Evolutionary conservation across 37 sponge, comb jelly and placozoan genomes (phyloP).

Genomic region (Halichondria panicea): DNA sequence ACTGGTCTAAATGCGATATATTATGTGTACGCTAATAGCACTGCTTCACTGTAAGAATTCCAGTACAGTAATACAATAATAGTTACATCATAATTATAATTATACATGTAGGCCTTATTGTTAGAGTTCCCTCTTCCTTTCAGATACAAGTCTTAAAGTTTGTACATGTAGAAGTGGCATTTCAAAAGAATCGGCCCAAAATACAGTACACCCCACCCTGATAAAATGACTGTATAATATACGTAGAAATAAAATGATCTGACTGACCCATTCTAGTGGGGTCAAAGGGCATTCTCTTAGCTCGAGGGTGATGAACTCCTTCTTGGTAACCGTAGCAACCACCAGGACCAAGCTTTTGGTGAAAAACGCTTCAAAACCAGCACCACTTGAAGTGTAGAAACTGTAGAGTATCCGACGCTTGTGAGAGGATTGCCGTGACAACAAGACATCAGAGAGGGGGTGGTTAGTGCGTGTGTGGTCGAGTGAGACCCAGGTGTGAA

Average conservation of each 20-base stretch:
- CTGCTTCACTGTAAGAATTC: no score
- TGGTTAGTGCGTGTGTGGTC: constrained; percentile 15
- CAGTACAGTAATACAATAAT: no score
- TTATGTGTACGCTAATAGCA: no score
- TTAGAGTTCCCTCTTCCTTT: no score
- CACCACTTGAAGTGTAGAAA: constrained; percentile 67
- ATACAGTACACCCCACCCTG: not conserved
- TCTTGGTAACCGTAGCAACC: constrained; percentile 76
- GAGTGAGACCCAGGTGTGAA: constrained; percentile 72
- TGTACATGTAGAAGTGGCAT: no score
- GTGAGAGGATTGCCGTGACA: not conserved
- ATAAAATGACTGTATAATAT: not conserved
- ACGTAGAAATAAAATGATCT: not conserved
- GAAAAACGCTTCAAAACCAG: constrained; percentile 95
- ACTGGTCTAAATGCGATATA: no score
- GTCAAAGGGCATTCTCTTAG: constrained; percentile 45
- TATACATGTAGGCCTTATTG: no score
- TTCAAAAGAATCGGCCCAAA: no score
- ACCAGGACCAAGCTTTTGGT: constrained; percentile 58
- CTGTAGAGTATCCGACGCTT: constrained; percentile 46
- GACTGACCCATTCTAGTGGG: constrained; percentile 65
- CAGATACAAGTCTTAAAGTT: no score
- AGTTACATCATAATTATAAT: no score
- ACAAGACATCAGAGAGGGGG: not conserved
- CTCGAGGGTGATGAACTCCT: constrained; percentile 59